These are phyloP conservation scores for Synergus itoensis DNA, from an alignment of 2,888 invertebrate genomes.

Conservation along the genomic window DNA sequence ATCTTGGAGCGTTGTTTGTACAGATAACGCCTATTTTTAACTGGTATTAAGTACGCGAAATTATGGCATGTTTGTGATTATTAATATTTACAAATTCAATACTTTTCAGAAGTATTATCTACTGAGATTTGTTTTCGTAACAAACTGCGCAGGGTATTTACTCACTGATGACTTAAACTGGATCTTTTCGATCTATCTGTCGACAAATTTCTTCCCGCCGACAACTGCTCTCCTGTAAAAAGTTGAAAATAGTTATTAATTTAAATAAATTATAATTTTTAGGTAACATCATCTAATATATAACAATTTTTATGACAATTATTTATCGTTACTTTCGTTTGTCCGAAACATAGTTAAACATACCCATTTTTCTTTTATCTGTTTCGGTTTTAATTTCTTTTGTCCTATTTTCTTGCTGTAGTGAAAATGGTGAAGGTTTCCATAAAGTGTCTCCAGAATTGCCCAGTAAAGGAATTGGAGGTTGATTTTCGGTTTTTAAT, in stretches of 20 bases:
- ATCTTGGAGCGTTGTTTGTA: slow-evolving; percentile 2
- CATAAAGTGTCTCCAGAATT: neutral
- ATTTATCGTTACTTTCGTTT: neutral
- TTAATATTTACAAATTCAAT: slow-evolving; percentile 66
- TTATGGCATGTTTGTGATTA: slow-evolving; percentile 59
- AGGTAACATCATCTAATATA: neutral
- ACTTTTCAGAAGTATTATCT: slow-evolving; percentile 40
- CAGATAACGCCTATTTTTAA: slow-evolving; percentile 8
- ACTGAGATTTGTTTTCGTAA: slow-evolving; percentile 48
- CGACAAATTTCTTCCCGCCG: neutral
- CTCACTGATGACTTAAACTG: neutral
- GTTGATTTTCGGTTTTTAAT: slow-evolving; percentile 47
- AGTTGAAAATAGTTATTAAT: neutral
- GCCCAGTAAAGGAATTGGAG: neutral
- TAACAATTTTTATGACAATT: neutral
- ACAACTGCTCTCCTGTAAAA: neutral
- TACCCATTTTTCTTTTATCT: slow-evolving; percentile 43
- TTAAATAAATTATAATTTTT: neutral
- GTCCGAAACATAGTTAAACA: neutral
- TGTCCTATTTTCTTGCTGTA: slow-evolving; percentile 8
- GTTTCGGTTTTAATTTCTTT: slow-evolving; percentile 43
- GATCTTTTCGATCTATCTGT: slow-evolving; percentile 16
- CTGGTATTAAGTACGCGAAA: slow-evolving; percentile 55
- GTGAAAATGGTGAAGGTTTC: neutral
- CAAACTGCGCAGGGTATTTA: slow-evolving; percentile 41